Base-by-base conservation (phyloP, 2,113 vertebrate genomes). In the Calypte anna region DNA sequence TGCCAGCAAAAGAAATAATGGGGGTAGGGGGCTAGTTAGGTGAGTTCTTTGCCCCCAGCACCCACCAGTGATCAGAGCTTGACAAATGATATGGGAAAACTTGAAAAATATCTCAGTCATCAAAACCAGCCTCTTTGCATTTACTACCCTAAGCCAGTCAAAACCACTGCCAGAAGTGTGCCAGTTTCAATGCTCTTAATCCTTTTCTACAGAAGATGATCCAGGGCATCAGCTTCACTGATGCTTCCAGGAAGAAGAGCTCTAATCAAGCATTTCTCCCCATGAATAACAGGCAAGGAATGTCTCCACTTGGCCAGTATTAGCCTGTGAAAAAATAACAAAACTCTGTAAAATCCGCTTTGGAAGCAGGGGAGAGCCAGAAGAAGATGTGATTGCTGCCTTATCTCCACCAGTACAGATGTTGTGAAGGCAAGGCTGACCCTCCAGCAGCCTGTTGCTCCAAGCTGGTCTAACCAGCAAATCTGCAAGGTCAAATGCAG, bases 121-220 rank as follows among this genome's bases (percentile, higher is more conserved):
- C 18, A 3, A 72, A 72, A 93, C 88, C 2, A 1, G 27, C 44
- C 59, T 77, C n/a, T 80, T 82, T 57, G 44, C 55, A 83, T 31
- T 72, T 53, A 40, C 61, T 54, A 77, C 69, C 27, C 51, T 12
- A 67, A 85, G 43, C 66, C 75, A 46, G 67, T 10, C 74, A 88
- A 92, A 95, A 77, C 51, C 88, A 36, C 90, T 75, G 92, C 90
- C 95, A 95, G 83, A 66, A 95, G 73, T 0, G 18, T 91, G 90
- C 83, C 2, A 1, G 70, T 75, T 91, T 78, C 90, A 84, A 33
- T 50, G 82, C 40, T 83, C 68, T 46, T 90, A 86, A 96, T 93
- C 96, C 96, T 96, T 95, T 95, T 97, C 96, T 94, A 76, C 1
- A 4, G 77, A 88, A 93, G 59, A 93, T 80, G 78, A 95, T 91